Conservation (phyloP, 53 echinoderm and acorn worm species). For the Astropecten irregularis region DNA sequence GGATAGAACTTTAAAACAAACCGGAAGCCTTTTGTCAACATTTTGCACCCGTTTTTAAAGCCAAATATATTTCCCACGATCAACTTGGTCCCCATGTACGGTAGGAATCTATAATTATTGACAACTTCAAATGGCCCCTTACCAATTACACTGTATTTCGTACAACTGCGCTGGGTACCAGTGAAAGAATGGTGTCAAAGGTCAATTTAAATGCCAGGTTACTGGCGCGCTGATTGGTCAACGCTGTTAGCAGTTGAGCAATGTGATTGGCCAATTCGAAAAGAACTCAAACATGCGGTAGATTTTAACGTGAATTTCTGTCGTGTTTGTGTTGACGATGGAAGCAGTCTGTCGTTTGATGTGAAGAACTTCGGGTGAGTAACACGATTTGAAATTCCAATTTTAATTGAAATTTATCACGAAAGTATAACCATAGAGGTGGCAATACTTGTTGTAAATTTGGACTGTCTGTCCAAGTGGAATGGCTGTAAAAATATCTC, state of each 20-base stretch:
- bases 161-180: too few species aligned
- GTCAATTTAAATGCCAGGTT: constrained; percentile 48
- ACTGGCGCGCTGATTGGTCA: constrained; percentile 41
- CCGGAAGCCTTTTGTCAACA: too few species aligned
- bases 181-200: constrained; percentile 23
- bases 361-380: background rate
- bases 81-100: too few species aligned
- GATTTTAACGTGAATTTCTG: constrained; percentile 46
- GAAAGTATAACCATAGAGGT: background rate
- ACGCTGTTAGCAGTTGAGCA: background rate
- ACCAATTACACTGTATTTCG: too few species aligned
- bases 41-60: too few species aligned
- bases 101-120: too few species aligned
- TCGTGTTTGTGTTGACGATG: too few species aligned
- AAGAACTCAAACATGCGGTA: constrained; percentile 29
- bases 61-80: too few species aligned
- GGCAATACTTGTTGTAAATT: background rate
- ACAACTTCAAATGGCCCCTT: too few species aligned
- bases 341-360: background rate
- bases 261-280: constrained; percentile 61
- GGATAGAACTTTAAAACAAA: too few species aligned
- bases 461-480: too few species aligned
- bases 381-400: background rate
- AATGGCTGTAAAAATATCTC: too few species aligned
- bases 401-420: background rate